Percentiles rank a stretch among this genome's conserved stretches.
phyloP scores from a whole-genome alignment of 2,888 invertebrate genomes.

The Rhopalosiphum nymphaeae region DNA sequence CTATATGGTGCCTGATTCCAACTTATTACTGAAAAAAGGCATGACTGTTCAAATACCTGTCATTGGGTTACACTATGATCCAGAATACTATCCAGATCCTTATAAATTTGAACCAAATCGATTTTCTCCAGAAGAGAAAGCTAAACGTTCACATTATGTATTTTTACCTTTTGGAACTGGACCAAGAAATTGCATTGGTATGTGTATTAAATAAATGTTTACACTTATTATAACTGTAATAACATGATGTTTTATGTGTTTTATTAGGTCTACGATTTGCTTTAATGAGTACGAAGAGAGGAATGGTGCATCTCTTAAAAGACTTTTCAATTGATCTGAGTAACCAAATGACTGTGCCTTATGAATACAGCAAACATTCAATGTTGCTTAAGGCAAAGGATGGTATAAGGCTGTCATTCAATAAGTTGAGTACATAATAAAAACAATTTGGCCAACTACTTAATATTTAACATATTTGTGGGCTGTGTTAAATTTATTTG shows the following conservation, averaged over 20 bases:
- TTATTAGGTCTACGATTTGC: conserved; percentile 74
- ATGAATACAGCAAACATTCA: conserved; percentile 70
- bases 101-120: conserved; percentile 76
- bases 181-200: conserved; percentile 75
- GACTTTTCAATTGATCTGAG: conserved; percentile 72
- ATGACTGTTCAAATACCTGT: conserved; percentile 70
- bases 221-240: not conserved
- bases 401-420: conserved; percentile 72
- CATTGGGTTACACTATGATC: conserved; percentile 74
- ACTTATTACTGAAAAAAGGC: conserved; percentile 72
- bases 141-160: conserved; percentile 73
- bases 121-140: conserved; percentile 74
- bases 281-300: conserved; percentile 72
- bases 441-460: conserved; percentile 2
- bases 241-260: not conserved
- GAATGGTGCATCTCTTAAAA: conserved; percentile 72
- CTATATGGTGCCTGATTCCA: conserved; percentile 73
- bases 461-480: not conserved
- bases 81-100: conserved; percentile 76
- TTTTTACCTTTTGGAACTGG: conserved; percentile 76
- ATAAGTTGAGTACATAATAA: conserved; percentile 55
- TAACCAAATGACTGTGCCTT: conserved; percentile 71
- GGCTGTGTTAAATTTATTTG: conserved; percentile 12
- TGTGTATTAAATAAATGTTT: conserved; percentile 65
- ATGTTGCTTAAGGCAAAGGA: conserved; percentile 71